Percentiles rank a stretch among this genome's conserved stretches.
Conservation (phyloP, 2,888 invertebrate species). For the Macrophya annulata region DNA sequence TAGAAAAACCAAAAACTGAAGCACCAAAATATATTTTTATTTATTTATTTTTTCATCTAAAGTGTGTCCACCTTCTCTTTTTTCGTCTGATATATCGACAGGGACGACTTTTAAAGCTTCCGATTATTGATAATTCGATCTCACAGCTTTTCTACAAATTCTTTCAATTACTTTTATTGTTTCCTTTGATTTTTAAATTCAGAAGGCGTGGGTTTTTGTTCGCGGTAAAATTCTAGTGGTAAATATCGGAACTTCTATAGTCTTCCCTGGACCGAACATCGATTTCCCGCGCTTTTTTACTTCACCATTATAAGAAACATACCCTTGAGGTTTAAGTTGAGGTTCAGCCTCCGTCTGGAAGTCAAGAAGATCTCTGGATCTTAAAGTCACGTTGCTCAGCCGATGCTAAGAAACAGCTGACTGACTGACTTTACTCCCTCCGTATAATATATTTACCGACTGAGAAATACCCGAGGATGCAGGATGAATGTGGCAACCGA, state of each 20-base stretch:
- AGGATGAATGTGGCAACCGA: constrained; percentile 17
- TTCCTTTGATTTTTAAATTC: too few relatives aligned
- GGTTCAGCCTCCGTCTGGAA: constrained; percentile 20
- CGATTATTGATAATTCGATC: too few relatives aligned
- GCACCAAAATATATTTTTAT: too few relatives aligned
- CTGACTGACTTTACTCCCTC: neutral
- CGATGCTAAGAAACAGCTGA: constrained; percentile 53
- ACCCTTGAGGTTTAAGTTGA: neutral
- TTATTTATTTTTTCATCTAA: too few relatives aligned
- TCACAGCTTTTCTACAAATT: too few relatives aligned
- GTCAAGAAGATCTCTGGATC: constrained; percentile 30
- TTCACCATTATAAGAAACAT: neutral
- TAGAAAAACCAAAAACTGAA: neutral
- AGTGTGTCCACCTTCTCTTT: too few relatives aligned
- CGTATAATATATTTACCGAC: constrained; percentile 40
- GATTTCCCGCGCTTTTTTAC: constrained; percentile 45
- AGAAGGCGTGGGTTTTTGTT: neutral
- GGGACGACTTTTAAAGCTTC: too few relatives aligned
- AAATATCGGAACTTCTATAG: constrained; percentile 35
- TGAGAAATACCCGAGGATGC: constrained; percentile 34
- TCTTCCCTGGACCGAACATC: too few relatives aligned
- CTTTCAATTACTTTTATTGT: too few relatives aligned
- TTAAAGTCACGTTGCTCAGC: neutral
- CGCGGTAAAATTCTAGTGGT: constrained; percentile 29
- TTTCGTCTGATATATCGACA: too few relatives aligned